These are phyloP conservation scores for Otus sunia DNA, from an alignment of 2,113 vertebrate genomes.

Conservation along the genomic window DNA sequence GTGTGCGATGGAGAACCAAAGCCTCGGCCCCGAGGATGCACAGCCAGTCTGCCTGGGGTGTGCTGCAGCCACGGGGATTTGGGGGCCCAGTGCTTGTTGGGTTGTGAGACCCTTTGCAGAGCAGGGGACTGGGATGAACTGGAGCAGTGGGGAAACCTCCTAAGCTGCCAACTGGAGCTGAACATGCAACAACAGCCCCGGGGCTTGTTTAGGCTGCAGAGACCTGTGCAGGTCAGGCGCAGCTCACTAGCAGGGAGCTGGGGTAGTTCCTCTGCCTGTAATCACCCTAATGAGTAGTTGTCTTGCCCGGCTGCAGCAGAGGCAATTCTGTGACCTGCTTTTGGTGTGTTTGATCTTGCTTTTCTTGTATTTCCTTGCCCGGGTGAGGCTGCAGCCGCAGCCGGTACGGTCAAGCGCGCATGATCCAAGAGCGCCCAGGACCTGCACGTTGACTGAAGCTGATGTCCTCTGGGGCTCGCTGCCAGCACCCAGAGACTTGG, in stretches of 20 bases:
- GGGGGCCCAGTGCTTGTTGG: rapidly evolving
- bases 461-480: rapidly evolving
- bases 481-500: neutral
- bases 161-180: rapidly evolving
- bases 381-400: neutral
- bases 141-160: neutral
- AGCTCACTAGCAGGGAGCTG: neutral
- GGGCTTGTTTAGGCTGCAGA: neutral
- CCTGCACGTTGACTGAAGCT: rapidly evolving
- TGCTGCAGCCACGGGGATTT: rapidly evolving
- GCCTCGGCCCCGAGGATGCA: neutral
- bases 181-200: neutral
- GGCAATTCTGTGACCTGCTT: conserved; percentile 14
- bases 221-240: neutral
- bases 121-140: rapidly evolving
- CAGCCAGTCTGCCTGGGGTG: rapidly evolving
- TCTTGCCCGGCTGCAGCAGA: neutral
- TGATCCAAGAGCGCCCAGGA: rapidly evolving
- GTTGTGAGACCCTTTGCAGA: neutral
- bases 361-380: rapidly evolving
- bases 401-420: rapidly evolving
- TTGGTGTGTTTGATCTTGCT: neutral
- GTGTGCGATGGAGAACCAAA: neutral
- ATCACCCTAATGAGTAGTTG: conserved; percentile 11
- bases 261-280: neutral